phyloP scores from a whole-genome alignment of 2,113 vertebrate species.

The Oncorhynchus keta region DNA sequence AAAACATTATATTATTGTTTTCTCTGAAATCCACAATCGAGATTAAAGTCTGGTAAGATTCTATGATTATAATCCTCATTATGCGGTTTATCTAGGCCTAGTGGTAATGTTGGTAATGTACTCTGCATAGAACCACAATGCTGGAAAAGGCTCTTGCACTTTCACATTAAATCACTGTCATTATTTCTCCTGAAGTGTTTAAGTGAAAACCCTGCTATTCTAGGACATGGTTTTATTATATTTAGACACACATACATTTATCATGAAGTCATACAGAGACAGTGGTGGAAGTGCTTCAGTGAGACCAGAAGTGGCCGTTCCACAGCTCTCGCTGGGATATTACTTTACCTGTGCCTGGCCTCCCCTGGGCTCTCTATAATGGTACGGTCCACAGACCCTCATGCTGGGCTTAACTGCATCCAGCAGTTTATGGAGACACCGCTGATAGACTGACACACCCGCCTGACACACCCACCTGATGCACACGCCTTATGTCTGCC shows the following conservation, averaged over 20 bases:
- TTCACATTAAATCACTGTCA: neutral
- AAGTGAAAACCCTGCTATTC: constrained; percentile 63
- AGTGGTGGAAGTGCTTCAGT: constrained; percentile 52
- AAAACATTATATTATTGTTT: neutral
- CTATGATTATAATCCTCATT: no score
- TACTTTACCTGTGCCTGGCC: constrained; percentile 64
- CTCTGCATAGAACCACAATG: no score
- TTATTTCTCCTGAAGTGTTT: neutral
- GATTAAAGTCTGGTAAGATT: no score
- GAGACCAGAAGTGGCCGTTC: constrained; percentile 39
- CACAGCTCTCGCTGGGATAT: constrained; percentile 60
- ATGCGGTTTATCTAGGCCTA: no score
- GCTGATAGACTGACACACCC: constrained; percentile 61
- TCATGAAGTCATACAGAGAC: constrained; percentile 63
- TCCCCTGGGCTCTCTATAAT: constrained; percentile 62
- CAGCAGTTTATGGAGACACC: constrained; percentile 67
- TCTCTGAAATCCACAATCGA: no score
- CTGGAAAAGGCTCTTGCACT: neutral
- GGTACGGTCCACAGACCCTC: constrained; percentile 51
- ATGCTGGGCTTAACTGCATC: constrained; percentile 66
- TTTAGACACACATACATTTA: constrained; percentile 60
- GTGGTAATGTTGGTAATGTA: no score
- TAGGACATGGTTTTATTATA: constrained; percentile 69
- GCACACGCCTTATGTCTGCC: constrained; percentile 20
- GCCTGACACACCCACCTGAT: no score